Percentiles rank a stretch among this genome's conserved stretches.
phyloP scores from a whole-genome alignment of 1,140 invertebrate species.

The Babylonia areolata region DNA sequence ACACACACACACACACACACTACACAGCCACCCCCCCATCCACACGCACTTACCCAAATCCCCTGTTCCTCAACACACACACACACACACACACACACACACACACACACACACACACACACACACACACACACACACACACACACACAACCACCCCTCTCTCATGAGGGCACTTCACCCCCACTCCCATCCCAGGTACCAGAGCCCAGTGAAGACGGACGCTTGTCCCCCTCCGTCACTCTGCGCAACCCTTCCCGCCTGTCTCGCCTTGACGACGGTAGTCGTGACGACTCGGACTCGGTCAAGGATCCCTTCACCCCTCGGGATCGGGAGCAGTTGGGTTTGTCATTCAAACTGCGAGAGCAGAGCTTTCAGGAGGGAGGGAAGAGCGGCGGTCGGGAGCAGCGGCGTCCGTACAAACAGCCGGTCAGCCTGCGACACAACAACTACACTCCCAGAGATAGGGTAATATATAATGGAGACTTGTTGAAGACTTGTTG shows the following conservation, averaged over 20 bases:
- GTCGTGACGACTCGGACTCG: conserved; percentile 33
- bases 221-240: conserved; percentile 47
- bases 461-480: no score
- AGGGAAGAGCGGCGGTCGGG: background rate
- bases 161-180: background rate
- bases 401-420: conserved; percentile 31
- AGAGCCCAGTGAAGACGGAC: conserved; percentile 46
- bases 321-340: conserved; percentile 15
- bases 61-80: no score
- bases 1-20: no score
- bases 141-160: background rate
- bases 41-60: no score
- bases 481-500: no score
- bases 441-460: conserved; percentile 60
- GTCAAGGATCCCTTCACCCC: conserved; percentile 33
- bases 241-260: conserved; percentile 49
- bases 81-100: conserved; percentile 7
- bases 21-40: no score
- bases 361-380: conserved; percentile 28
- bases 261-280: conserved; percentile 41
- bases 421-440: conserved; percentile 33
- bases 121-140: background rate
- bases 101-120: background rate
- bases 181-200: conserved; percentile 24
- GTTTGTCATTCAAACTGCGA: conserved; percentile 11